phyloP scores from a whole-genome alignment of 2,888 invertebrate species.

The Amiota minor region DNA sequence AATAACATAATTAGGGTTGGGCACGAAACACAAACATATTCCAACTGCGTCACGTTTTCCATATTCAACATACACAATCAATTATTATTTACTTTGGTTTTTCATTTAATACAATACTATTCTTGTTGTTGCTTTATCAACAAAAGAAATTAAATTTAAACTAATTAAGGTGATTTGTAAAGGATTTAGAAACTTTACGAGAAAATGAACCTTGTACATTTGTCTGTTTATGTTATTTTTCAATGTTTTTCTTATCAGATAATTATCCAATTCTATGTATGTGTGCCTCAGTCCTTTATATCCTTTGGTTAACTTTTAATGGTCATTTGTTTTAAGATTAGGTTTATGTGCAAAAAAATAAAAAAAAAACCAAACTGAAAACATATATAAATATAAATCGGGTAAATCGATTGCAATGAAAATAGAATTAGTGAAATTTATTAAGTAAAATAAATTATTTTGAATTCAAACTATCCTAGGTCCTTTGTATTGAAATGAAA shows the following conservation, averaged over 20 bases:
- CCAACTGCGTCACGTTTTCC: constrained; percentile 18
- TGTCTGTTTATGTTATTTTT: background rate
- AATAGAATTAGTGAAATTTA: too few relatives aligned
- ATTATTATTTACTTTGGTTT: background rate
- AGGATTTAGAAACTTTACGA: background rate
- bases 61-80: background rate
- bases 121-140: constrained; percentile 1
- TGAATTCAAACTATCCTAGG: too few relatives aligned
- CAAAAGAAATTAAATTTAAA: background rate
- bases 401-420: too few relatives aligned
- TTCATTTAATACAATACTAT: background rate
- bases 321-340: background rate
- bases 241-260: constrained; percentile 7
- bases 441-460: too few relatives aligned
- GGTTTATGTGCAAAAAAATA: background rate
- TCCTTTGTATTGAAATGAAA: too few relatives aligned
- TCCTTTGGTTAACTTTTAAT: background rate
- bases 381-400: too few relatives aligned
- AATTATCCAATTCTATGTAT: background rate
- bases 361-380: too few relatives aligned
- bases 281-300: too few relatives aligned
- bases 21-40: background rate
- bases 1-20: constrained; percentile 8
- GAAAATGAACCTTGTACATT: background rate
- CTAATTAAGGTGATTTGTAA: constrained; percentile 22